Conservation (phyloP, 2,113 vertebrate genomes). For the Myrmecobius fasciatus region DNA sequence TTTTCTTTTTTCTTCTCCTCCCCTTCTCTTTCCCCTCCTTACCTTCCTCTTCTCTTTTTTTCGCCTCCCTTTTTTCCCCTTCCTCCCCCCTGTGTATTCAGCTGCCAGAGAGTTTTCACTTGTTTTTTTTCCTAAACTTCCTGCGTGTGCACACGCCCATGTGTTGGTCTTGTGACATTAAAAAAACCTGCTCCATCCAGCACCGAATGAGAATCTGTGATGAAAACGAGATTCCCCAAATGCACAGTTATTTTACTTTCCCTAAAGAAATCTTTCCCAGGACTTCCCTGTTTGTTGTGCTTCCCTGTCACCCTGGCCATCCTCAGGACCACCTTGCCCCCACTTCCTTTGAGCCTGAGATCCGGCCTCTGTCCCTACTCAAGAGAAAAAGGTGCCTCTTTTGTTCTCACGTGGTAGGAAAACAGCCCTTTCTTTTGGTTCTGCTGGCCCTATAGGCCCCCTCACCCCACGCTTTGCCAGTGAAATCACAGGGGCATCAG, state of each 20-base stretch:
- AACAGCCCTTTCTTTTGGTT: not conserved
- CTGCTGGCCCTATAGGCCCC: not conserved
- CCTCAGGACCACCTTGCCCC: not conserved
- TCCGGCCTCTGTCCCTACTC: not conserved
- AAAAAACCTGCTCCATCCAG: constrained; percentile 27
- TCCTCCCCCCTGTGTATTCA: not conserved
- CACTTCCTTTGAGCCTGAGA: not conserved
- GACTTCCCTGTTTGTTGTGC: not conserved
- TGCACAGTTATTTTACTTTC: constrained; percentile 17
- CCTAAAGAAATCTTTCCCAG: constrained; percentile 3
- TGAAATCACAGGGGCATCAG: not conserved
- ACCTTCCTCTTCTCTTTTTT: too few species aligned
- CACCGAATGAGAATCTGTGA: not conserved
- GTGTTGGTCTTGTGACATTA: constrained; percentile 37
- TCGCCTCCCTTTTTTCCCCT: too few species aligned
- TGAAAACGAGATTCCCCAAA: constrained; percentile 37
- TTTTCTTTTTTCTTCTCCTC: too few species aligned
- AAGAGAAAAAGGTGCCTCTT: not conserved
- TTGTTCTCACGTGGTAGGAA: not conserved
- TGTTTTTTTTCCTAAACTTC: not conserved
- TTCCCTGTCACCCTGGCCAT: too few species aligned
- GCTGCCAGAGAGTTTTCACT: not conserved
- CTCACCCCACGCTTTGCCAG: not conserved
- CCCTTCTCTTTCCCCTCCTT: too few species aligned
- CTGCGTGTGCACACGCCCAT: not conserved